Base-by-base conservation (phyloP, 2,797 vertebrate species). In the Danio tinwini region DNA sequence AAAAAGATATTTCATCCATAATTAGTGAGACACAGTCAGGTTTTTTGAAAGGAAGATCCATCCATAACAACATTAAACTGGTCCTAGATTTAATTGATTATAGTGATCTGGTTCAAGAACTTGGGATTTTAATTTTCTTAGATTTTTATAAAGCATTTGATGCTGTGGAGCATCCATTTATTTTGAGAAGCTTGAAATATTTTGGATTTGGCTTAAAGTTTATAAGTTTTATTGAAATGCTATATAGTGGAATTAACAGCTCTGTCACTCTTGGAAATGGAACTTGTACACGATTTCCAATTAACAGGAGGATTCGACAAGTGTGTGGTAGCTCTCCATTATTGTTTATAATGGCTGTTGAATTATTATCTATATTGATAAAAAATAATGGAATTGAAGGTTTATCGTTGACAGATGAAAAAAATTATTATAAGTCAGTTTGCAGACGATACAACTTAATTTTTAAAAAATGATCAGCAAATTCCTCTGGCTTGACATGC, bases 141-240 rank as follows among this genome's bases (percentile, higher is more conserved):
- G n/a, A n/a, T n/a, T n/a, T n/a, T n/a, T n/a, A n/a, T n/a, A n/a
- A n/a, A n/a, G n/a, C n/a, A n/a, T n/a, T 56, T 19, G n/a, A 80
- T 55, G 6, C 17, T 5, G n/a, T 80, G 2, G 68, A 80, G 13
- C 58, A 71, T 52, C 44, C 42, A 3, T 78, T 62, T 62, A 70
- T 78, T 17, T 56, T 71, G 1, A 37, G 70, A 62, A 50, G 44
- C 3, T 45, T n/a, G n/a, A n/a, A n/a, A n/a, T n/a, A n/a, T n/a
- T n/a, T n/a, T n/a, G n/a, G n/a, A n/a, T n/a, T n/a, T n/a, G n/a
- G n/a, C n/a, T n/a, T n/a, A n/a, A n/a, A n/a, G n/a, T n/a, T n/a
- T n/a, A n/a, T n/a, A n/a, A n/a, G n/a, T n/a, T n/a, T n/a, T n/a
- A n/a, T 59, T 12, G 29, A 4, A 16, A 78, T 49, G 17, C 7